These are phyloP conservation scores for Philopotamus ludificatus DNA, from an alignment of 1,140 invertebrate species.

Conservation along the genomic window DNA sequence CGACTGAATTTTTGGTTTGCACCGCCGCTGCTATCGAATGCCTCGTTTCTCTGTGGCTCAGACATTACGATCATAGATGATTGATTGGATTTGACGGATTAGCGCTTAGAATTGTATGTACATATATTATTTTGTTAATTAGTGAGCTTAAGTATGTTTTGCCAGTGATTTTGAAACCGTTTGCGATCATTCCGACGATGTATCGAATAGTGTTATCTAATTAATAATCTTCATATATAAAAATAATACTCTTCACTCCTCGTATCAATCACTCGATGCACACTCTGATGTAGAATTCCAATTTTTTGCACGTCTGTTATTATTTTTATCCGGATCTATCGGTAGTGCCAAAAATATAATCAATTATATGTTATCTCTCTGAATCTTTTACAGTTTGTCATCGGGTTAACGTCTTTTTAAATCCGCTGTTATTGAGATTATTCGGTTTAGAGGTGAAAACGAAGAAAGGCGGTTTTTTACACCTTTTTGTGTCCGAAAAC, in stretches of 20 bases:
- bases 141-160: background rate
- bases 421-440: too few species aligned
- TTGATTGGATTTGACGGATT: background rate
- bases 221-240: background rate
- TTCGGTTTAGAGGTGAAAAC: too few species aligned
- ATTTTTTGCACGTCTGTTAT: background rate
- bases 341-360: too few species aligned
- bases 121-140: background rate
- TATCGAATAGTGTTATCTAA: background rate
- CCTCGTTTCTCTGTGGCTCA: conserved; percentile 34
- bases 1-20: conserved; percentile 36
- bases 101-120: too few species aligned
- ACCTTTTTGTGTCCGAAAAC: too few species aligned
- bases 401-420: too few species aligned
- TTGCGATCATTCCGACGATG: background rate
- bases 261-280: background rate
- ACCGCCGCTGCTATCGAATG: conserved; percentile 37
- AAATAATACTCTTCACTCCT: background rate
- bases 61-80: conserved; percentile 34
- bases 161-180: background rate
- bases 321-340: background rate
- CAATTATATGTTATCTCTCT: too few species aligned
- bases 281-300: background rate
- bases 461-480: too few species aligned
- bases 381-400: too few species aligned